These are phyloP conservation scores for Melanotaenia nigrans DNA, from an alignment of 2,797 vertebrate genomes.

Conservation along the genomic window DNA sequence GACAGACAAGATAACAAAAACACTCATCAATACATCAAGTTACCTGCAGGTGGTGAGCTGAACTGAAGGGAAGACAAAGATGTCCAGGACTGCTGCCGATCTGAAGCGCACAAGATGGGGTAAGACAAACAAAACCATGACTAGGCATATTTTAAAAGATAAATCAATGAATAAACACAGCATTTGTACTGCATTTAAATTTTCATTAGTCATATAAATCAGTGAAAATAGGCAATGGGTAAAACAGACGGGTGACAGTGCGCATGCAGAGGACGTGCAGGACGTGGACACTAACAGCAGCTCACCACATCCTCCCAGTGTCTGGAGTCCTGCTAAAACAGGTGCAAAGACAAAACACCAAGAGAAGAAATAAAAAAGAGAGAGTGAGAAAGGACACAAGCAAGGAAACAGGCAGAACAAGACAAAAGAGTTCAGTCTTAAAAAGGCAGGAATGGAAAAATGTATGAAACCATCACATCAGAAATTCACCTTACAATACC, in stretches of 20 bases:
- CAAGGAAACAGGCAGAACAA: constrained; percentile 20
- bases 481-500: not conserved
- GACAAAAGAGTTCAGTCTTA: not conserved
- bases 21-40: constrained; percentile 19
- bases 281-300: constrained; percentile 74
- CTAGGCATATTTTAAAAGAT: not conserved
- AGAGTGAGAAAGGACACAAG: constrained; percentile 13
- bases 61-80: constrained; percentile 82
- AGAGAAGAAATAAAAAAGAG: not conserved
- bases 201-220: not conserved
- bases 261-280: constrained; percentile 43
- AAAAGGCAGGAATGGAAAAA: not conserved
- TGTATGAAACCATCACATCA: not conserved
- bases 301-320: constrained; percentile 76
- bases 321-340: constrained; percentile 43
- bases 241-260: constrained; percentile 10
- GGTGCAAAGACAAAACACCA: constrained; percentile 21
- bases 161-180: not conserved
- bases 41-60: constrained; percentile 83
- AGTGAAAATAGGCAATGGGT: not conserved
- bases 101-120: constrained; percentile 53
- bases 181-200: not conserved
- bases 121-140: constrained; percentile 16
- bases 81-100: constrained; percentile 82
- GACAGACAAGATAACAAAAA: not conserved